Conservation (phyloP, 2,113 vertebrate species). For the Pollachius pollachius region DNA sequence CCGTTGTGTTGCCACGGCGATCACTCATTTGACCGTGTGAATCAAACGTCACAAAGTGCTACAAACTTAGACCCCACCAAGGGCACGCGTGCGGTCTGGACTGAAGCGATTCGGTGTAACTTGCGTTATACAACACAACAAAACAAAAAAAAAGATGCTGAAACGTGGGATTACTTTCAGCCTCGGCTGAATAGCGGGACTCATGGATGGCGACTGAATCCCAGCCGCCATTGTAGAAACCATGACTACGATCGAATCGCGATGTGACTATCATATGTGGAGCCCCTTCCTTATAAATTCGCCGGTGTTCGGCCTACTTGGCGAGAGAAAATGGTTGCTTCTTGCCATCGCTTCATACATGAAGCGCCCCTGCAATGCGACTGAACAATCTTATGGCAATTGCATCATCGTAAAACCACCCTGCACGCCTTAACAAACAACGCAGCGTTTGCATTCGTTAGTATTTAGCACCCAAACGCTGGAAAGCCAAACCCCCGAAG, state of each 20-base stretch:
- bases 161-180: too few species aligned
- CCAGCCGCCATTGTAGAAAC: too few species aligned
- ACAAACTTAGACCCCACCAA: conserved; percentile 31
- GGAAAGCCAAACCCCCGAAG: conserved; percentile 31
- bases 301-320: conserved; percentile 32
- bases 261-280: too few species aligned
- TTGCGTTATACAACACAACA: background rate
- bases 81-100: background rate
- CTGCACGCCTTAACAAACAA: too few species aligned
- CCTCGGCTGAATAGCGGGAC: too few species aligned
- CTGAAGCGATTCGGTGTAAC: conserved; percentile 23
- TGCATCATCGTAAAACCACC: conserved; percentile 1
- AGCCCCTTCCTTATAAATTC: conserved; percentile 28
- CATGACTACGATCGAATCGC: too few species aligned
- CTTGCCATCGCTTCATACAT: conserved; percentile 57
- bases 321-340: conserved; percentile 74
- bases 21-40: too few species aligned
- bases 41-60: conserved; percentile 18
- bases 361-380: conserved; percentile 76
- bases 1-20: background rate
- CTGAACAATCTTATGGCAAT: conserved; percentile 45
- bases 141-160: too few species aligned
- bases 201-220: too few species aligned
- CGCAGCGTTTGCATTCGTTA: too few species aligned
- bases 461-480: background rate